phyloP scores from a whole-genome alignment of 2,888 invertebrate genomes.

The Calameuta filiformis region DNA sequence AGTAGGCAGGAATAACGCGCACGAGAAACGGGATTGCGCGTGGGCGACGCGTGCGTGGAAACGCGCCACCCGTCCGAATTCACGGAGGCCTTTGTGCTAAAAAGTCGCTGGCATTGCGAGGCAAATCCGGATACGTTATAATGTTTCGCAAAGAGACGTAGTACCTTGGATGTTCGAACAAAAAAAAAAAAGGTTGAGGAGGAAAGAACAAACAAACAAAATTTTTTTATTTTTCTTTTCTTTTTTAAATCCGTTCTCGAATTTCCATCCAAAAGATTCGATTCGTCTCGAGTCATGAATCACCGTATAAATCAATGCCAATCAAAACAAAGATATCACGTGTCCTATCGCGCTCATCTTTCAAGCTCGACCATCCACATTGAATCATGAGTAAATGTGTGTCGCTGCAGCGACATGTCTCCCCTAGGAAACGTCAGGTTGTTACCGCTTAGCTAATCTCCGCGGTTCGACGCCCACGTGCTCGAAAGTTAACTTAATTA shows the following conservation, averaged over 20 bases:
- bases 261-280: background rate
- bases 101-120: background rate
- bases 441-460: constrained; percentile 29
- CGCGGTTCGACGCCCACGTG: constrained; percentile 37
- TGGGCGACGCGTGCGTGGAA: background rate
- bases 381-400: background rate
- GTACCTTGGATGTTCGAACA: background rate
- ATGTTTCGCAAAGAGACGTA: background rate
- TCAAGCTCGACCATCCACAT: background rate
- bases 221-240: background rate
- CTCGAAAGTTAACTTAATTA: constrained; percentile 56
- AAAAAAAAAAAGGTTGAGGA: too few species aligned
- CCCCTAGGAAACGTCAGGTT: background rate
- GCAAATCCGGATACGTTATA: background rate
- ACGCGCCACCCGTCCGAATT: background rate
- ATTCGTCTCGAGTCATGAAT: background rate
- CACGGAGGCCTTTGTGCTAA: background rate
- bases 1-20: background rate
- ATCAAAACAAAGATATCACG: background rate
- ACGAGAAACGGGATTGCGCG: background rate
- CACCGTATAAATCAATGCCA: background rate
- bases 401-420: background rate
- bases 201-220: background rate
- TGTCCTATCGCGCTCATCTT: background rate
- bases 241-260: background rate